Base-by-base conservation (phyloP, 2,888 invertebrate species). In the Tiliacea citrago region DNA sequence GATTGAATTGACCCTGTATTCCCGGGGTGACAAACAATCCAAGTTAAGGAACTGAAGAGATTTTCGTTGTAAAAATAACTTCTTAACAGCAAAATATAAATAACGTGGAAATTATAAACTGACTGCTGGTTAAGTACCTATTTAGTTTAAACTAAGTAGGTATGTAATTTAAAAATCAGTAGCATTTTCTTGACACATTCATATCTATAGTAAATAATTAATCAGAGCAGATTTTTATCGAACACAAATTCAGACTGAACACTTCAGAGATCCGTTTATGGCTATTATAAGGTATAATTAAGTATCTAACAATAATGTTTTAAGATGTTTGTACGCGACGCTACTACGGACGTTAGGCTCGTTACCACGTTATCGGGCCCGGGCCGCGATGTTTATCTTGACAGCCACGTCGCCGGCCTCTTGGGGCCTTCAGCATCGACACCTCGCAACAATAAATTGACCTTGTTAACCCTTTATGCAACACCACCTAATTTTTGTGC, bases 381-480 rank as follows among this genome's bases (percentile, higher is more conserved):
- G 86, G 84, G 86, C 88, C 82, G 90, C 88, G 95, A 95, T 95
- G 89, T 80, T 92, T 93, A 95, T 95, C 95, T 93, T 91, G 94
- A 95, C 94, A 92, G 92, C 90, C 92, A 89, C 92, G 92, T 90
- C 92, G 92, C 93, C 93, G 94, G 93, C 93, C 92, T 93, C 92
- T 90, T 81, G 87, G 87, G 84, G 88, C 90, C 92, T 91, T 92
- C 93, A 92, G 91, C 94, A 93, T 93, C 92, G 92, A 93, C 94
- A 93, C 94, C 92, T 93, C 91, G 88, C 89, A 89, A 92, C 93
- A 91, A 92, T 92, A 91, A 90, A 92, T 90, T 92, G 92, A 93
- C 92, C 94, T 91, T 92, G 91, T 91, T 93, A 91, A 93, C 92
- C 93, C 87, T 88, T 89, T 91, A 89, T 89, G 88, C 88, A 83